These are phyloP conservation scores for Neodontobutis hainanensis DNA, from an alignment of 2,113 vertebrate genomes.

Conservation along the genomic window DNA sequence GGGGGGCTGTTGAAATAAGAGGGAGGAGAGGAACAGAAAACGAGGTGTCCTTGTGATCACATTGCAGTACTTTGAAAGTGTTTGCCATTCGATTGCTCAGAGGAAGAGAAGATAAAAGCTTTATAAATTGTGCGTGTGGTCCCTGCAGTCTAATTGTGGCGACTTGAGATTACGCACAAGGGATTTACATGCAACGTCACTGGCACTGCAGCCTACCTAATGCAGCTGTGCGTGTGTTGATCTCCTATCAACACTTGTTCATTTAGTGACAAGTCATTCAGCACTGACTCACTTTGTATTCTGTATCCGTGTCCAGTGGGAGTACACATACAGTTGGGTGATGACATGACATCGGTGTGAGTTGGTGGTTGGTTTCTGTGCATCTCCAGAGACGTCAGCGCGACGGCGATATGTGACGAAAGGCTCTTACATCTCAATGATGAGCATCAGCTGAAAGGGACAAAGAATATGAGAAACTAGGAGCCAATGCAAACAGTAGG, in stretches of 20 bases:
- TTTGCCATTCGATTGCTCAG: conserved; percentile 56
- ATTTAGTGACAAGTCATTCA: not conserved
- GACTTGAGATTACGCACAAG: conserved; percentile 41
- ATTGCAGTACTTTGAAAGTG: conserved; percentile 54
- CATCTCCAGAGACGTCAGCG: conserved; percentile 35
- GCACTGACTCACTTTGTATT: conserved; percentile 7
- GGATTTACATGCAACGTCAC: conserved; percentile 50
- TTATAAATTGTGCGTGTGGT: conserved; percentile 48
- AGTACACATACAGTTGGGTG: not conserved
- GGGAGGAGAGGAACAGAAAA: conserved; percentile 20
- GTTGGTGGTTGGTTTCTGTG: conserved; percentile 27
- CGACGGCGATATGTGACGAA: conserved; percentile 27
- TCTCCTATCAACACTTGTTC: not conserved
- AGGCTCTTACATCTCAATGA: conserved; percentile 45
- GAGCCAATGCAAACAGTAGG: too few species aligned
- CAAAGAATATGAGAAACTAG: conserved; percentile 18
- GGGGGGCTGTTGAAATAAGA: not conserved
- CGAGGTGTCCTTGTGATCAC: conserved; percentile 66
- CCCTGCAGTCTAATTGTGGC: conserved; percentile 46
- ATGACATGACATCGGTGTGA: not conserved
- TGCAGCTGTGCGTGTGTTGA: not conserved
- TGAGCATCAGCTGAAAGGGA: conserved; percentile 29
- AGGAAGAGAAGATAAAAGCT: conserved; percentile 20
- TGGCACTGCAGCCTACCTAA: conserved; percentile 38
- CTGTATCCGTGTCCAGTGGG: not conserved